Conservation (phyloP, 2,888 invertebrate species). For the Lithophane semibrunnea region DNA sequence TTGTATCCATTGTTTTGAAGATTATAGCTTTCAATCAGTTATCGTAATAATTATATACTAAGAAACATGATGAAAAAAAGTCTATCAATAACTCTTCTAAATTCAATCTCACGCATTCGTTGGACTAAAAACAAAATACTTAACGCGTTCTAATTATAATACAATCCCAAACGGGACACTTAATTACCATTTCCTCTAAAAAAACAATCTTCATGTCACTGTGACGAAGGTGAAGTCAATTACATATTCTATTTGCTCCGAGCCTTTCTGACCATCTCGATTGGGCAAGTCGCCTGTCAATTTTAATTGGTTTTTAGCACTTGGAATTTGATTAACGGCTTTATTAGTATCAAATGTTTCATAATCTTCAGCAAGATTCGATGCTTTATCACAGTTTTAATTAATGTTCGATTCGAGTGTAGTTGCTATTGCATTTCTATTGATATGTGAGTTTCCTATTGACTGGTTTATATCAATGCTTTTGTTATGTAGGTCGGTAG, state of each 20-base stretch:
- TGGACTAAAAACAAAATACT: conserved; percentile 52
- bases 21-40: not conserved
- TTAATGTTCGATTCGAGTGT: conserved; percentile 77
- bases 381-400: conserved; percentile 75
- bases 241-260: conserved; percentile 78
- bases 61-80: no score
- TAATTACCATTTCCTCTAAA: conserved; percentile 70
- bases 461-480: conserved; percentile 73
- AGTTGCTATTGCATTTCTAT: conserved; percentile 73
- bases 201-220: conserved; percentile 76
- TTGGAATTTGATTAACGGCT: conserved; percentile 67
- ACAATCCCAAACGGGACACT: conserved; percentile 58
- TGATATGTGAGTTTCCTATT: conserved; percentile 70
- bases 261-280: conserved; percentile 74
- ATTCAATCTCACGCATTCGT: conserved; percentile 36
- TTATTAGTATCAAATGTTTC: conserved; percentile 65
- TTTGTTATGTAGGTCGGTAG: conserved; percentile 79
- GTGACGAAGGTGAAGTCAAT: conserved; percentile 79
- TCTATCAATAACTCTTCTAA: conserved; percentile 4
- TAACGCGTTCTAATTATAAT: conserved; percentile 58
- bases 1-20: not conserved
- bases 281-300: conserved; percentile 79
- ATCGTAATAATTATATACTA: not conserved
- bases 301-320: conserved; percentile 85
- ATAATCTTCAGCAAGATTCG: conserved; percentile 56